Conservation (phyloP, 1,140 invertebrate genomes). For the Ylistrum balloti region DNA sequence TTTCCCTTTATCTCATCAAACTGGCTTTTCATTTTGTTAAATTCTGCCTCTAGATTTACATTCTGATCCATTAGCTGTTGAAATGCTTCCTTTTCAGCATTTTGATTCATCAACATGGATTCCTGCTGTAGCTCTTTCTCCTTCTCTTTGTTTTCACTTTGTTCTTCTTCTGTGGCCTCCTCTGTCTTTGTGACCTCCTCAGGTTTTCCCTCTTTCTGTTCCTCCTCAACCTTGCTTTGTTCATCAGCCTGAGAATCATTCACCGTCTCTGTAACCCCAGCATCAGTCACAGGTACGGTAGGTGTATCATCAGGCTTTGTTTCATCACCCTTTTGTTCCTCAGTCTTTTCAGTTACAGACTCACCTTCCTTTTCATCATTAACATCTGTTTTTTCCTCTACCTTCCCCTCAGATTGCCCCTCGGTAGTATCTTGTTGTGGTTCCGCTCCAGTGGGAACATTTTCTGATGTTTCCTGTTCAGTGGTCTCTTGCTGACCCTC, state of each 20-base stretch:
- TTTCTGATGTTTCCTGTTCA: slow-evolving; percentile 9
- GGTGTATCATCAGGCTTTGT: not conserved
- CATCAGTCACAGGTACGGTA: not conserved
- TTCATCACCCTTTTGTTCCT: slow-evolving; percentile 31
- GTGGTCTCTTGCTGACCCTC: slow-evolving; percentile 6
- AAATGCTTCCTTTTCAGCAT: slow-evolving; percentile 52
- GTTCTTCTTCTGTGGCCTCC: slow-evolving; percentile 38
- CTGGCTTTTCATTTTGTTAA: slow-evolving; percentile 52
- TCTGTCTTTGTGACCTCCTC: slow-evolving; percentile 22
- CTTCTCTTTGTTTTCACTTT: slow-evolving; percentile 41
- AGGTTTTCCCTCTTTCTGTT: not conserved
- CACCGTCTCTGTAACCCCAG: too few relatives aligned
- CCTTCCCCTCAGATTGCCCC: not conserved
- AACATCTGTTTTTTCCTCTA: slow-evolving; percentile 38
- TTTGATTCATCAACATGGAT: slow-evolving; percentile 47
- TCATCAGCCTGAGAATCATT: not conserved
- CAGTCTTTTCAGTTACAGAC: not conserved
- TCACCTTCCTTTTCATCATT: slow-evolving; percentile 41
- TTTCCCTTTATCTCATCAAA: slow-evolving; percentile 51
- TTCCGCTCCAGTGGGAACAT: not conserved
- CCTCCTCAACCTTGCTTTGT: not conserved
- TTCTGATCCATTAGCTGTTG: slow-evolving; percentile 52
- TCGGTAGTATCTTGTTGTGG: not conserved
- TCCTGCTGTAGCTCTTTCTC: not conserved
- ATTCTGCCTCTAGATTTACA: slow-evolving; percentile 44